Evolutionary conservation across 2,797 vertebrate species (phyloP), one percentile per base, ranked within the genome.

Genomic region (Bradypodion pumilum): DNA sequence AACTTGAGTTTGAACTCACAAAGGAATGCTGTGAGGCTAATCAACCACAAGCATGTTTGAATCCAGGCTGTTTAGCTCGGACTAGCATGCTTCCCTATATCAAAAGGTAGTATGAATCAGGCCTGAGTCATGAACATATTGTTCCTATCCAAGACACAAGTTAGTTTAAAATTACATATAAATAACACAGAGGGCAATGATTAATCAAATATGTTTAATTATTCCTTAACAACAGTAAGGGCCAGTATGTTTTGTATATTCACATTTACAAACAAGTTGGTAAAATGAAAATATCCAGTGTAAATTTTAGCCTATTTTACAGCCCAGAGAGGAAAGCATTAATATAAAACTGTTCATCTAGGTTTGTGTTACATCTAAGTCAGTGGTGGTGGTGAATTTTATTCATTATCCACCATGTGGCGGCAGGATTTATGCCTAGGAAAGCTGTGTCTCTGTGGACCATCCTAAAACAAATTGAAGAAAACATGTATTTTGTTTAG

Each of bases 221-320:
- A 93, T 91, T 93, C 56, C 70, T 82, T 75, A 81, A 10, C 52
- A 91, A 86, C 32, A 82, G 62, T 66, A 91, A 83, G 79, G 63
- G 35, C 89, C 85, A 90, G 73, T 76, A 80, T 78, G 81, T 87
- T 89, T 87, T 81, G 85, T 74, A 82, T 83, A 91, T 90, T 79
- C 1, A 13, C 90, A 94, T 93, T 92, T 94, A 94, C 90, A 93
- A 78, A 88, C 81, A 66, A 89, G 72, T 83, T 89, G 86, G 82
- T 76, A 91, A 91, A 86, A 85, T 90, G 86, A 89, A 90, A 93
- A 87, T 82, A 91, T 91, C 92, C 94, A 94, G 91, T 94, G 94
- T 93, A 77, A 77, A 78, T 86, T 73, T 89, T 27, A 90, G 89
- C 76, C 80, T 89, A 81, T 85, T 89, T 91, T 88, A 91, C 84